Evolutionary conservation across 92 coral and sea anemone species (phyloP).

Genomic region (Isaurus tuberculatus): DNA sequence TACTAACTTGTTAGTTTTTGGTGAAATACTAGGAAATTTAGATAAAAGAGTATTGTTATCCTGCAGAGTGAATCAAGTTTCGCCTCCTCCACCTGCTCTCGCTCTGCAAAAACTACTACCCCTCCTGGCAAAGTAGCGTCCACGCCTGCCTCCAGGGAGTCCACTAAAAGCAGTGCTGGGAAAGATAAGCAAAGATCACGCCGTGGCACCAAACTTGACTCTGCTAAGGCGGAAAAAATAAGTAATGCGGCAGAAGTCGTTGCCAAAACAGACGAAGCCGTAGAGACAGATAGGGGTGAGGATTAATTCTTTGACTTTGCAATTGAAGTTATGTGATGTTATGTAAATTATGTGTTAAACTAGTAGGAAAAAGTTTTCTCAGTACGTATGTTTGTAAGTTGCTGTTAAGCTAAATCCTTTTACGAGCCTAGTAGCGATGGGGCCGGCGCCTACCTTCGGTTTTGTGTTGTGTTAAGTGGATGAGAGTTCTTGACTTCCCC

Average conservation of each 20-base stretch:
- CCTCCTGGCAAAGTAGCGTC: background rate
- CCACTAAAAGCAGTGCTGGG: slow-evolving; percentile 9
- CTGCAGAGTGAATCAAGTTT: slow-evolving; percentile 29
- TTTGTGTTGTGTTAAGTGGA: too few relatives aligned
- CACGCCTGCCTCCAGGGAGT: slow-evolving; percentile 3
- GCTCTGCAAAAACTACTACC: slow-evolving; percentile 1
- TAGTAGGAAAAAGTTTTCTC: too few relatives aligned
- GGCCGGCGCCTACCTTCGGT: too few relatives aligned
- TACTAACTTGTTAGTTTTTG: too few relatives aligned
- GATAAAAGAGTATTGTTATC: background rate
- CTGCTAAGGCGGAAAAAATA: background rate
- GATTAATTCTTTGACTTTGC: background rate
- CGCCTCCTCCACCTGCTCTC: slow-evolving; percentile 17
- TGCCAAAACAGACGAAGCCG: background rate
- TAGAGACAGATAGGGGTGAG: slow-evolving; percentile 34
- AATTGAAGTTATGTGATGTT: background rate
- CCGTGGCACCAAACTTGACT: background rate
- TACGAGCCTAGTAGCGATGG: too few relatives aligned
- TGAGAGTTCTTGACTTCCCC: too few relatives aligned
- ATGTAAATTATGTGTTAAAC: background rate
- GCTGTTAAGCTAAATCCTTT: too few relatives aligned
- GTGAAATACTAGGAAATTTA: too few relatives aligned
- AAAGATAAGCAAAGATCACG: background rate
- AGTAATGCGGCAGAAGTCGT: background rate
- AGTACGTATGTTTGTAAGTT: too few relatives aligned